Base-by-base conservation (phyloP, 2,888 invertebrate genomes). In the Clivina fossor region DNA sequence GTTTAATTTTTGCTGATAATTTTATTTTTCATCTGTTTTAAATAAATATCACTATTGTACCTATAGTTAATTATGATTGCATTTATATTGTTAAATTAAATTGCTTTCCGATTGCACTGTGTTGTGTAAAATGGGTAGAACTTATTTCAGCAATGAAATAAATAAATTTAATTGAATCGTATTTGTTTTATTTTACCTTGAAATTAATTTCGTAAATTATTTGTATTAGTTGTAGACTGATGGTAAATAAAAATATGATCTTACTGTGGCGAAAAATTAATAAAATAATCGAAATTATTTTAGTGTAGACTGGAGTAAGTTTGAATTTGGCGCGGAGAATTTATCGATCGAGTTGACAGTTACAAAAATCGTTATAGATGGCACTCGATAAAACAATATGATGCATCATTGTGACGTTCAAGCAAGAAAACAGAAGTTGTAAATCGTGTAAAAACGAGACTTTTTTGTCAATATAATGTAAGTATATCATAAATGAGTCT, bases 61-160 rank as follows among this genome's bases (percentile, higher is more conserved):
- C n/a, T n/a, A 20, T 41, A 51, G 33, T 20, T 51, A 22, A 43
- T 50, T 28, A 30, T 16, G 16, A 15, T 43, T 49, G 28, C 19
- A 38, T 28, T 40, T 51, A 33, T 51, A 43, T 13, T 41, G 30
- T 40, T 51, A 33, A 15, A 43, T 32, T 22, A 51, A 50, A 20
- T 50, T 51, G 53, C 53, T 53, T 49, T 53, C 40, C 40, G 24
- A 47, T 40, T 32, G 55, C 55, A 55, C 55, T 41, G 30, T 51
- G 54, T 55, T 55, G 46, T 55, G 46, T 55, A 40, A 55, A 55
- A 55, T 55, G 55, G 47, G 55, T 55, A 47, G 32, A 55, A 47
- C 47, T 55, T 55, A 47, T 55, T 55, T 55, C 55, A 32, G 22
- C 47, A 43, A 30, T 26, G 53, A 55, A 55, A 55, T 55, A 55